Base-by-base conservation (phyloP, 2,113 vertebrate genomes). In the Chionodraco myersi region DNA sequence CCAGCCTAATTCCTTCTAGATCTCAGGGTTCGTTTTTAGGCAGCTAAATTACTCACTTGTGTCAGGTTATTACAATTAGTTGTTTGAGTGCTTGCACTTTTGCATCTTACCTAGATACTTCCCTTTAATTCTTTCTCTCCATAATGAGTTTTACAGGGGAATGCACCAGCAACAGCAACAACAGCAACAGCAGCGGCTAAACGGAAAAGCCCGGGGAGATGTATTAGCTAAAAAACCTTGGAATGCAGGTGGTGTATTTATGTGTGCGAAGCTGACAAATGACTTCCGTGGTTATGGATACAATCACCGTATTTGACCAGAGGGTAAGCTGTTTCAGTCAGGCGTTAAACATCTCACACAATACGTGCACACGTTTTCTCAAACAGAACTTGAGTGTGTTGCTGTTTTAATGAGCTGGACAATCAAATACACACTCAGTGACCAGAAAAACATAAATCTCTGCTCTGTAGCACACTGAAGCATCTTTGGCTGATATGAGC, bases 51-150 rank as follows among this genome's bases (percentile, higher is more conserved):
- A 93, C 88, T 94, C 88, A 92, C 90, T 92, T 90, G 86, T 93
- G 91, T 93, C 93, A 91, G 87, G 89, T 94, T 93, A 92, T 94
- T 92, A 90, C 91, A 94, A 94, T 94, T 92, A 93, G 89, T 86
- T 71, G 74, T 92, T 89, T 79, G 88, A 91, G 88, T 82, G 87
- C 85, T 82, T 82, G 73, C 71, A 67, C 79, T 79, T 77, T 76
- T 75, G 77, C 82, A 73, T 87, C 78, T 90, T 88, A 92, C 89
- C 87, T 83, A 61, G 79, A 90, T 89, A 65, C 82, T 81, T 85
- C 18, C 74, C 69, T 84, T 75, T 87, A 88, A 91, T 90, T 92
- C 80, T 67, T 79, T 85, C 74, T 74, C 76, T 60, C 73, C 64
- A 36, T 91, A 92, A 93, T 93, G 90, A 87, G 88, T 91, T 93